phyloP scores from a whole-genome alignment of 2,113 vertebrate species.

The Deroptyus accipitrinus region DNA sequence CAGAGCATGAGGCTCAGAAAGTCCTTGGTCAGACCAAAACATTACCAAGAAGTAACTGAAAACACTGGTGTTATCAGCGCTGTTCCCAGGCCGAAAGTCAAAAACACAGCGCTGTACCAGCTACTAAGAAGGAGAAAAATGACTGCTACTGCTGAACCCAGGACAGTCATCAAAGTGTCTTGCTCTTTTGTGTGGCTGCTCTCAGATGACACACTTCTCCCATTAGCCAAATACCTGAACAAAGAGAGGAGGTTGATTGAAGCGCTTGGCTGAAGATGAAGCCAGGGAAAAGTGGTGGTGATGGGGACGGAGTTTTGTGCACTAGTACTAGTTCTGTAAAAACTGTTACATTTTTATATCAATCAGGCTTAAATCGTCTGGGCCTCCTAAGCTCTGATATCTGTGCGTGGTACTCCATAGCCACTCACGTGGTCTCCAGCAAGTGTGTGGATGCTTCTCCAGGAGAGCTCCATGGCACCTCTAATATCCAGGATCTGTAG shows the following conservation, averaged over 20 bases:
- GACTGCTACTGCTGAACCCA: no score
- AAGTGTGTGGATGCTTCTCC: accelerated
- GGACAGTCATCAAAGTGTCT: background rate
- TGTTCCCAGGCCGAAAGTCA: no score
- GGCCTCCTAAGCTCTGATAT: background rate
- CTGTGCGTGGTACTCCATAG: background rate
- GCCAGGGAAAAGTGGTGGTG: background rate
- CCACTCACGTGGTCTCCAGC: accelerated
- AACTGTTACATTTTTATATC: background rate
- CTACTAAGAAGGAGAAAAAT: no score
- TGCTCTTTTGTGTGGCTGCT: background rate
- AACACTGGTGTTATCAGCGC: no score
- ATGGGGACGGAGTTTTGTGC: accelerated
- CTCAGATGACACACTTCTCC: background rate
- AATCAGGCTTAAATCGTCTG: background rate
- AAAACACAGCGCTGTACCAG: no score
- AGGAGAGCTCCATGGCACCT: background rate
- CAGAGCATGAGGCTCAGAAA: no score
- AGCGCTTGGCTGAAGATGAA: accelerated
- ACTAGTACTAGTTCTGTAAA: background rate
- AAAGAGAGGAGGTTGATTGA: background rate
- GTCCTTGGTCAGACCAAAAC: no score
- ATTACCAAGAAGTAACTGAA: no score
- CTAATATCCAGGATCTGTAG: background rate
- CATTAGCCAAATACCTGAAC: background rate